phyloP scores from a whole-genome alignment of 2,113 vertebrate genomes.

The Bos javanicus region DNA sequence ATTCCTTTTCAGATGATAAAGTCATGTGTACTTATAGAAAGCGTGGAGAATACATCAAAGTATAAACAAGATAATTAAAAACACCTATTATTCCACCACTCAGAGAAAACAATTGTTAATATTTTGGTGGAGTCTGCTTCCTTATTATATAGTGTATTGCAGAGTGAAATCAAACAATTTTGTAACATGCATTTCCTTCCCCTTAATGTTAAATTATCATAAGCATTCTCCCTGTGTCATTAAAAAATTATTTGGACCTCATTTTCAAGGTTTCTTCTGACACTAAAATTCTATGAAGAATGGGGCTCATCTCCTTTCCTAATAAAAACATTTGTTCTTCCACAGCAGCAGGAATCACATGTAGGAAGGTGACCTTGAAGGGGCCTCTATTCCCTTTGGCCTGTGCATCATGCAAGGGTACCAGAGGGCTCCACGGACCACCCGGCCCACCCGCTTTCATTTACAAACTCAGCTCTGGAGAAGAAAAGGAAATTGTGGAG shows the following conservation, averaged over 20 bases:
- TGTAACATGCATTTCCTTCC: neutral
- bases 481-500: neutral
- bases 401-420: neutral
- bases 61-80: conserved; percentile 32
- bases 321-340: neutral
- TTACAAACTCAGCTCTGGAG: neutral
- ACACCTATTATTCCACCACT: neutral
- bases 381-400: neutral
- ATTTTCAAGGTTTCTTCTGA: conserved; percentile 26
- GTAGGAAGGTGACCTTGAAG: neutral
- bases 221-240: neutral
- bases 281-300: neutral
- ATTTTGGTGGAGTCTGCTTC: neutral
- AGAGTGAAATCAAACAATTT: conserved; percentile 6
- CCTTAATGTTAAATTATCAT: conserved; percentile 18
- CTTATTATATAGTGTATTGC: neutral
- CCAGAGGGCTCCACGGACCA: neutral
- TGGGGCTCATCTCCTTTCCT: neutral
- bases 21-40: neutral
- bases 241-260: conserved; percentile 36
- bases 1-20: neutral
- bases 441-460: neutral
- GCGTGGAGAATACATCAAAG: neutral
- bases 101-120: neutral
- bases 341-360: neutral